A percentile compares a stretch with the other conserved stretches of the same genome.
These are phyloP conservation scores for Ostrea edulis DNA, from an alignment of 1,140 invertebrate genomes.

Conservation along the genomic window DNA sequence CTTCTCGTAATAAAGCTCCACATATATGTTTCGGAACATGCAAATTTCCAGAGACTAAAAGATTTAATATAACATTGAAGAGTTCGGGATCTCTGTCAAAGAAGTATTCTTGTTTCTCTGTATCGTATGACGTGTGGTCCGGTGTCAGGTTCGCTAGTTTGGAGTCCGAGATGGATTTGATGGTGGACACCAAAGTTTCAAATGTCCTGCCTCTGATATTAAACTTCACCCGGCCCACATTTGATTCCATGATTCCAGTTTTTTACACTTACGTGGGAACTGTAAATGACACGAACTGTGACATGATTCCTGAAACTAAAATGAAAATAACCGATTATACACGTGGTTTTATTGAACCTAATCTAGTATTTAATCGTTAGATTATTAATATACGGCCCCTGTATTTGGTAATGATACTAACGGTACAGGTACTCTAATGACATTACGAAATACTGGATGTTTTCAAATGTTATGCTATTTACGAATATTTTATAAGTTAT, in stretches of 20 bases:
- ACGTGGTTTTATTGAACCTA: background rate
- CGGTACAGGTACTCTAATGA: too few relatives aligned
- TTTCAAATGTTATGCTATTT: too few relatives aligned
- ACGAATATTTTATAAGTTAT: too few relatives aligned
- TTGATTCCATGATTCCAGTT: background rate
- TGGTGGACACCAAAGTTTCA: slow-evolving; percentile 39
- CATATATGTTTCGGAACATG: slow-evolving; percentile 99
- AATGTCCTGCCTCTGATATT: slow-evolving; percentile 54
- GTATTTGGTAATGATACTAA: too few relatives aligned
- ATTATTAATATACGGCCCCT: too few relatives aligned
- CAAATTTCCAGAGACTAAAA: slow-evolving; percentile 97
- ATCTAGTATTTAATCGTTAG: too few relatives aligned
- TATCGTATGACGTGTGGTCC: slow-evolving; percentile 90
- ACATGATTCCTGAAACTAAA: background rate
- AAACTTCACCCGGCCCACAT: slow-evolving; percentile 32
- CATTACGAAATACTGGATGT: too few relatives aligned
- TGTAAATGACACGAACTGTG: background rate
- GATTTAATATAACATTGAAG: slow-evolving; percentile 98
- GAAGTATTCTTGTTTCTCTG: slow-evolving; percentile 97
- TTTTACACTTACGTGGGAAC: background rate
- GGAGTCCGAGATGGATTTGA: slow-evolving; percentile 42
- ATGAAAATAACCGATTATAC: background rate
- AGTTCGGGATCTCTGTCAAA: slow-evolving; percentile 99
- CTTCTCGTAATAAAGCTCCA: slow-evolving; percentile 97
- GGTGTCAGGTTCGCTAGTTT: slow-evolving; percentile 76